A percentile compares a stretch with the other conserved stretches of the same genome.
These are phyloP conservation scores for Bovichtus variegatus DNA, from an alignment of 2,797 vertebrate species.

Conservation along the genomic window DNA sequence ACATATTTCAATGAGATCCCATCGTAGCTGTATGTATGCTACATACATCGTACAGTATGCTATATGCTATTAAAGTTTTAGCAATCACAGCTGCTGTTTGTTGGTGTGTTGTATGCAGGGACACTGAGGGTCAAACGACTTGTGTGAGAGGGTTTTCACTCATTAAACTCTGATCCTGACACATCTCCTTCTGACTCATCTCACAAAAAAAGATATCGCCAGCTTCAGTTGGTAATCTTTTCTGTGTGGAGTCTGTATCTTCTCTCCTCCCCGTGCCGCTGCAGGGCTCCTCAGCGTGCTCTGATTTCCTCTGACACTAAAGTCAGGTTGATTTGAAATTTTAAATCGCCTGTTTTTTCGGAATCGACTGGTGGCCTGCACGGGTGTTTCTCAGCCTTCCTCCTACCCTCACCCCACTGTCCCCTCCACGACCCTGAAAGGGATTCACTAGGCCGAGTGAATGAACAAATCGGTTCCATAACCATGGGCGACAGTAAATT, in stretches of 20 bases:
- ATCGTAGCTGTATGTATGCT: background rate
- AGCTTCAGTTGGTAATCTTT: conserved; percentile 12
- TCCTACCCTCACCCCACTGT: background rate
- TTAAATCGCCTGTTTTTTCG: conserved; percentile 37
- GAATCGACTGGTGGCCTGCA: conserved; percentile 15
- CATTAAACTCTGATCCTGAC: conserved; percentile 12
- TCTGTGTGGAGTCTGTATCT: conserved; percentile 11
- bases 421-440: conserved; percentile 25
- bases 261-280: background rate
- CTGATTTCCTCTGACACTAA: conserved; percentile 28
- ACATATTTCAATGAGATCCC: conserved; percentile 27
- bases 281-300: background rate
- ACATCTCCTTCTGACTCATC: conserved; percentile 21
- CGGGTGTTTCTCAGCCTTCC: conserved; percentile 15
- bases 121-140: background rate
- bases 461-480: conserved; percentile 39
- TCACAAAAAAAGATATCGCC: conserved; percentile 4
- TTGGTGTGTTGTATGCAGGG: too few species aligned
- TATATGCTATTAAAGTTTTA: too few species aligned
- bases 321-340: conserved; percentile 44
- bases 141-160: conserved; percentile 15
- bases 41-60: too few species aligned
- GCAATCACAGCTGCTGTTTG: too few species aligned
- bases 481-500: conserved; percentile 50
- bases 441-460: conserved; percentile 5